Percentiles rank a stretch among this genome's conserved stretches.
phyloP scores from a whole-genome alignment of 2,113 vertebrate genomes.

The Ia io region DNA sequence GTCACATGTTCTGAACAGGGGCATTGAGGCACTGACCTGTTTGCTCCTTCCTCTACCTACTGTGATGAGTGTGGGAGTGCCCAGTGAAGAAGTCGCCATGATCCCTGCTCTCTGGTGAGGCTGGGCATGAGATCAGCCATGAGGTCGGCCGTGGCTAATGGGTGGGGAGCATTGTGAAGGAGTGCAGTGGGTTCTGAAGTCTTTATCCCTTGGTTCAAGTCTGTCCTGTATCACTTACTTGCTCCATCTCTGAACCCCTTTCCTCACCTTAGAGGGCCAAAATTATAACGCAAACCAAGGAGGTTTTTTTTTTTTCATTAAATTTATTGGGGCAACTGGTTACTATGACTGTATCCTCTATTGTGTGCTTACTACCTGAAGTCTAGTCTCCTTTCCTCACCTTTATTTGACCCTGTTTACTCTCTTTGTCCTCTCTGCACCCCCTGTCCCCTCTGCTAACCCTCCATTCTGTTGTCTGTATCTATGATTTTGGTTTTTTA shows the following conservation, averaged over 20 bases:
- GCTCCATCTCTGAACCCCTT: neutral
- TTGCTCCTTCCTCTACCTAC: neutral
- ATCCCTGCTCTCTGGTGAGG: neutral
- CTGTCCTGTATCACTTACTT: neutral
- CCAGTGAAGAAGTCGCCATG: neutral
- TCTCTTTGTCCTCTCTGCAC: neutral
- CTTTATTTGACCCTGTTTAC: neutral
- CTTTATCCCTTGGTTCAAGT: neutral
- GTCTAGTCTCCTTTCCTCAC: neutral
- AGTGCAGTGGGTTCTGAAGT: neutral
- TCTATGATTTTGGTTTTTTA: neutral
- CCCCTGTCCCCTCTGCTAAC: neutral
- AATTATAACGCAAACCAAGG: neutral
- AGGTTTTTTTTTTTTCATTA: neutral
- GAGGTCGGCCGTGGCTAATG: neutral
- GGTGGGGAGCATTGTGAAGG: neutral
- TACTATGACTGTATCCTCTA: neutral
- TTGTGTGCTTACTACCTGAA: neutral
- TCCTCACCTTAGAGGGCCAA: neutral
- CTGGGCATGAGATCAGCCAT: neutral
- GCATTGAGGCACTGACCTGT: neutral
- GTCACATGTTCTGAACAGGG: neutral
- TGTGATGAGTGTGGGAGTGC: fast-evolving
- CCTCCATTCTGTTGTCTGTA: neutral
- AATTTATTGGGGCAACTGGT: no score